A percentile compares a stretch with the other conserved stretches of the same genome.
Conservation (phyloP, 2,113 vertebrate genomes). For the Tringa solitaria region DNA sequence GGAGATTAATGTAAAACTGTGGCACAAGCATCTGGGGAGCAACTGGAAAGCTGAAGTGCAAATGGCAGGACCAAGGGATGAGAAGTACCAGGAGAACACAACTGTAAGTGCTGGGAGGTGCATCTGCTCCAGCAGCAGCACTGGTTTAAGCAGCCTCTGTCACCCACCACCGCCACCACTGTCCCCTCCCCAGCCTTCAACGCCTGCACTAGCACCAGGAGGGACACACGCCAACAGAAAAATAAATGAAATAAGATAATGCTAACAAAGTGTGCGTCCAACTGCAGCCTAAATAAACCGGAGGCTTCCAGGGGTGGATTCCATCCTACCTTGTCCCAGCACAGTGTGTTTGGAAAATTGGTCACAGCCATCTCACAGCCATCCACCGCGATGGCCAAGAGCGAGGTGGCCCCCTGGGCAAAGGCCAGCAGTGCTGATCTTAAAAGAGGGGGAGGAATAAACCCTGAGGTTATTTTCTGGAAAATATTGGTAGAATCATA, state of each 20-base stretch:
- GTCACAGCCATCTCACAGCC: not conserved
- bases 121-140: not conserved
- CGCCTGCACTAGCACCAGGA: not conserved
- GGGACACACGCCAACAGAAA: not conserved
- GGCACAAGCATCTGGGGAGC: not conserved
- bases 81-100: not conserved
- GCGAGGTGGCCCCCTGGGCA: not conserved
- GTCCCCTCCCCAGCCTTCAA: not conserved
- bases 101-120: not conserved
- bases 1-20: not conserved
- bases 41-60: not conserved
- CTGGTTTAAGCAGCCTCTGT: not conserved
- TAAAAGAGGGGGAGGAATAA: not conserved
- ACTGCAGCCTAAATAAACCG: not conserved
- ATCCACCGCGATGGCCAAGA: accelerated
- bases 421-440: not conserved
- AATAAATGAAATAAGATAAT: not conserved
- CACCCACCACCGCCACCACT: not conserved
- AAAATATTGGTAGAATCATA: not conserved
- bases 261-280: not conserved
- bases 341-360: not conserved
- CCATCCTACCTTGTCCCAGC: not conserved
- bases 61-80: accelerated
- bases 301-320: not conserved
- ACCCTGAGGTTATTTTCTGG: not conserved